phyloP scores from a whole-genome alignment of 2,797 vertebrate genomes.

The Gymnocypris eckloni region DNA sequence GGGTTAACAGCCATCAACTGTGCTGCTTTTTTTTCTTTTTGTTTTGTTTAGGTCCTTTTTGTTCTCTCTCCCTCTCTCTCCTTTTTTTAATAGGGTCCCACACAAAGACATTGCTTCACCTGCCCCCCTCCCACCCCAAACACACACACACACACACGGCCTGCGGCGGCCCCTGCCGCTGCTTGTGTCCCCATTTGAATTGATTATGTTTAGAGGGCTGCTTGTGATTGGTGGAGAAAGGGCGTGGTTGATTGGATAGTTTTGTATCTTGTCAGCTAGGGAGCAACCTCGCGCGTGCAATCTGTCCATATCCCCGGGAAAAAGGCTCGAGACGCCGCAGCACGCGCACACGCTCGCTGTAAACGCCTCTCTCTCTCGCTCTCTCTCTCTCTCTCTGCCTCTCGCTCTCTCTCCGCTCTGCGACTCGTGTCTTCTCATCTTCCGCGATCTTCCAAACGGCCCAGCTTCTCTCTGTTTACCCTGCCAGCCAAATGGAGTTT shows the following conservation, averaged over 20 bases:
- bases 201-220: conserved; percentile 89
- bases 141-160: conserved; percentile 38
- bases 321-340: conserved; percentile 84
- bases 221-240: conserved; percentile 95
- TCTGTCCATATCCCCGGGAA: conserved; percentile 89
- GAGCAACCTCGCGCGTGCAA: conserved; percentile 91
- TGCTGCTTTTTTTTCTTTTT: conserved; percentile 75
- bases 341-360: conserved; percentile 72
- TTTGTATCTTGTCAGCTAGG: conserved; percentile 93
- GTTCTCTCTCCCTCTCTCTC: conserved; percentile 65
- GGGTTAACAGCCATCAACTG: conserved; percentile 90
- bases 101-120: conserved; percentile 88
- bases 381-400: conserved; percentile 43
- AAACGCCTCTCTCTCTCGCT: conserved; percentile 62
- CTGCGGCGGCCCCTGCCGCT: conserved; percentile 72
- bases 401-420: conserved; percentile 53
- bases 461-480: conserved; percentile 86
- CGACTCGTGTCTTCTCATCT: conserved; percentile 72
- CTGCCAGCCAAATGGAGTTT: conserved; percentile 97
- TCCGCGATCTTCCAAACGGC: conserved; percentile 80
- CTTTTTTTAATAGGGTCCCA: conserved; percentile 75
- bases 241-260: conserved; percentile 96
- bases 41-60: conserved; percentile 73
- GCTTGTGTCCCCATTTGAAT: conserved; percentile 88
- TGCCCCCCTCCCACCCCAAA: conserved; percentile 67